Conservation (phyloP, 2,797 vertebrate genomes). For the Acrocephalus scirpaceus region DNA sequence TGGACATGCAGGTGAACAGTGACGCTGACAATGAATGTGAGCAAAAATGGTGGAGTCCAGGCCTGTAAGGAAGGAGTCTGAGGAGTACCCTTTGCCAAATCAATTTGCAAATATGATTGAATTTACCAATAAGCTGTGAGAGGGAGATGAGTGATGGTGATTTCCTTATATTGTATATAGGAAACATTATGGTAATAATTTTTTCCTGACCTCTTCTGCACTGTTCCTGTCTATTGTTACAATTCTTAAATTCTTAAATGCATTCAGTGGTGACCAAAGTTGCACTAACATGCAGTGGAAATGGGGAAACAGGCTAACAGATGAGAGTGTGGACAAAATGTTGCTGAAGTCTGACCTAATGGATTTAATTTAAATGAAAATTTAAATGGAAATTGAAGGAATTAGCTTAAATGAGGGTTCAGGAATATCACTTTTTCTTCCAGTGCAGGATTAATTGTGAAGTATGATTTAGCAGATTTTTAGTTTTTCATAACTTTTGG, state of each 20-base stretch:
- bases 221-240: background rate
- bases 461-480: background rate
- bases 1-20: background rate
- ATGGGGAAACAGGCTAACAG: background rate
- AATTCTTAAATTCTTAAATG: background rate
- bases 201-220: background rate
- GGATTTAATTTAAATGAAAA: background rate
- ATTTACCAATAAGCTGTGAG: background rate
- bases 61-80: background rate
- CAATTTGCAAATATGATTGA: background rate
- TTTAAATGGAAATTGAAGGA: background rate
- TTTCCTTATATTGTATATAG: background rate
- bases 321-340: background rate
- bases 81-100: background rate
- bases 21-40: background rate
- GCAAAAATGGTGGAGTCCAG: background rate
- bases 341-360: background rate
- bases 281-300: background rate
- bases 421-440: background rate
- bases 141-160: background rate
- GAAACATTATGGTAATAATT: accelerated
- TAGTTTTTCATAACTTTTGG: background rate
- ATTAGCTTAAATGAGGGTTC: background rate
- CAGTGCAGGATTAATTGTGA: background rate
- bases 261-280: background rate